Evolutionary conservation across 1,140 invertebrate genomes (phyloP), one percentile per base, ranked within the genome.

Genomic region (Globodera rostochiensis): DNA sequence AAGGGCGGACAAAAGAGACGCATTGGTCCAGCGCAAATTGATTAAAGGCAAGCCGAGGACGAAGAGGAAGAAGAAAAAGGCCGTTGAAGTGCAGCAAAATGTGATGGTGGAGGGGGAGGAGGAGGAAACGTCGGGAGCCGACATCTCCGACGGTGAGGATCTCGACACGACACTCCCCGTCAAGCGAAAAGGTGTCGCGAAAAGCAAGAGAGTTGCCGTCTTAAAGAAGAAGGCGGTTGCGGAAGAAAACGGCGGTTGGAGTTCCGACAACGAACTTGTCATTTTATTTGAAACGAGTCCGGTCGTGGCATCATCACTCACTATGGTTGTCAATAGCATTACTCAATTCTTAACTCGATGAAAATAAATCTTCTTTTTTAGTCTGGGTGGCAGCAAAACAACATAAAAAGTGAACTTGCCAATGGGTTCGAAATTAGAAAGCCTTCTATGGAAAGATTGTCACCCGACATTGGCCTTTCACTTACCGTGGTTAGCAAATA

Each of bases 121-220:
- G 57, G 57, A 53, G 53, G 7, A 49, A 13, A 21, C 66, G 7
- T 6, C 36, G n/a, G 46, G 13, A 19, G 46, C 19, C 66, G 74
- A 57, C 15, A 49, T 76, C 46, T 76, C 74, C 66, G 74, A 76
- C 45, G 74, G 74, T 1, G 74, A 76, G 19, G 49, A 76, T 7
- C 19, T 76, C 1, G 45, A 53, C 45, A 19, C 57, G 36, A 49
- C 47, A 60, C 46, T 76, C 36, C 74, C 74, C 53, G 15, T 60
- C 15, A 19, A 75, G 47, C 47, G 15, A 53, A 75, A 75, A 53
- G 46, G 60, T 25, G 73, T 45, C 25, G 57, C 49, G 2, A 50
- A 46, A 74, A 46, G 49, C 6, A 11, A 11, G 60, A 45, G 47
- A 2, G 11, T 45, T 4, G 49, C 57, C 19, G 11, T 8, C 15